These are phyloP conservation scores for Tetraneura akinire DNA, from an alignment of 1,140 invertebrate species.

Conservation along the genomic window DNA sequence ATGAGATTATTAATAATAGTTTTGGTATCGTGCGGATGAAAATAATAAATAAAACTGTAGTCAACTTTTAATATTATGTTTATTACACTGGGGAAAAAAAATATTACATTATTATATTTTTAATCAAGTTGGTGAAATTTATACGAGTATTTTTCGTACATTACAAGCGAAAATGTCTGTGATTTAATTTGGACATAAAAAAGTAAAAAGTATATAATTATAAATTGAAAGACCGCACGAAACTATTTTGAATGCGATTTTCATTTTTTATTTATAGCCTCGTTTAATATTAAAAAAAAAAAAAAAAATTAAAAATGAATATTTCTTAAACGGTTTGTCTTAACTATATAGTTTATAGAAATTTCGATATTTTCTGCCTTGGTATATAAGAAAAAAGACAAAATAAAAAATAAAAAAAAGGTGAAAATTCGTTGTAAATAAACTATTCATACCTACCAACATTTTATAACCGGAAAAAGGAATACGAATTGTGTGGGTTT, in stretches of 20 bases:
- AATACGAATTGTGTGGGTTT: conserved; percentile 14
- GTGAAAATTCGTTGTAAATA: not conserved
- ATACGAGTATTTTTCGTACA: not conserved
- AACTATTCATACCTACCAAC: conserved; percentile 36
- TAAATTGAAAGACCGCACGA: conserved; percentile 16
- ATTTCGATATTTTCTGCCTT: not conserved
- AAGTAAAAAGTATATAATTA: conserved; percentile 29
- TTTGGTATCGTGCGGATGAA: conserved; percentile 1
- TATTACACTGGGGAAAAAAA: no score
- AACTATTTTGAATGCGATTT: conserved; percentile 3
- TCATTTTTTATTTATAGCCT: conserved; percentile 31
- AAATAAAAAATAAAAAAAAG: not conserved
- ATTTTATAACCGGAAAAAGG: not conserved
- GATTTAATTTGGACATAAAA: no score
- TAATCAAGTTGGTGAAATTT: no score
- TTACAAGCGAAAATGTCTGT: not conserved
- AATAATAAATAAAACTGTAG: conserved; percentile 23
- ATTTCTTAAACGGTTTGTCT: conserved; percentile 10
- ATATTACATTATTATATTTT: no score
- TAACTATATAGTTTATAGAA: not conserved
- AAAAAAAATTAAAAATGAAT: conserved; percentile 41
- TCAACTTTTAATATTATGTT: no score
- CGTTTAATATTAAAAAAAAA: no score
- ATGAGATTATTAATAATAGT: conserved; percentile 16
- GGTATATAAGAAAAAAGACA: not conserved